Base-by-base conservation (phyloP, 1,140 invertebrate species). In the Matsumurasca onukii region DNA sequence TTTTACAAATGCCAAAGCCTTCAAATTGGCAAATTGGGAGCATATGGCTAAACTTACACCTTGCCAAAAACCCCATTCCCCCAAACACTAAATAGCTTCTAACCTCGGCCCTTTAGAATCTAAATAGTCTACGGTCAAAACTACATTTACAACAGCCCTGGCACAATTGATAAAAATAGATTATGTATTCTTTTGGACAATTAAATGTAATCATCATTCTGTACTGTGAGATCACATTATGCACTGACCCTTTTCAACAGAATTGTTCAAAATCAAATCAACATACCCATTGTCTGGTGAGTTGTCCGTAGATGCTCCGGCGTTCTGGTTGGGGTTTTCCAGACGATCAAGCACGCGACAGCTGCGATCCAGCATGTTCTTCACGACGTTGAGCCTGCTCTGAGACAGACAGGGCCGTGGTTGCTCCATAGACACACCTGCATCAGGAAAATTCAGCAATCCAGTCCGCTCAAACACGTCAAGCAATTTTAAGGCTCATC, bases 191-290 rank as follows among this genome's bases (percentile, higher is more conserved):
- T n/a, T n/a, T n/a, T n/a, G n/a, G n/a, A n/a, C n/a, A n/a, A n/a
- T n/a, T n/a, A n/a, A n/a, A n/a, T n/a, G n/a, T n/a, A n/a, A n/a
- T n/a, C n/a, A n/a, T n/a, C n/a, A n/a, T n/a, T n/a, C n/a, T n/a
- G n/a, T n/a, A n/a, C n/a, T n/a, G n/a, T 79, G 75, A 1, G 86
- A 81, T 17, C 85, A 76, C 68, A 85, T 62, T 30, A 5, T 39
- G 13, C 61, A 12, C 27, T 49, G 29, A 9, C n/a, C 25, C 25
- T 39, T 17, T 39, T 51, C 64, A 2, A 20, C 27, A 2, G 24
- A 34, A 3, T 48, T 49, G 25, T 45, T 66, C 9, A 1, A 66
- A 31, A 2, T 39, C n/a, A 17, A 39, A 5, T n/a, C n/a, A n/a
- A n/a, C n/a, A n/a, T 27, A 59, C 55, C 55, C 55, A 29, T 59